Evolutionary conservation across 2,888 invertebrate genomes (phyloP).

Genomic region (Drosophila multiciliata): DNA sequence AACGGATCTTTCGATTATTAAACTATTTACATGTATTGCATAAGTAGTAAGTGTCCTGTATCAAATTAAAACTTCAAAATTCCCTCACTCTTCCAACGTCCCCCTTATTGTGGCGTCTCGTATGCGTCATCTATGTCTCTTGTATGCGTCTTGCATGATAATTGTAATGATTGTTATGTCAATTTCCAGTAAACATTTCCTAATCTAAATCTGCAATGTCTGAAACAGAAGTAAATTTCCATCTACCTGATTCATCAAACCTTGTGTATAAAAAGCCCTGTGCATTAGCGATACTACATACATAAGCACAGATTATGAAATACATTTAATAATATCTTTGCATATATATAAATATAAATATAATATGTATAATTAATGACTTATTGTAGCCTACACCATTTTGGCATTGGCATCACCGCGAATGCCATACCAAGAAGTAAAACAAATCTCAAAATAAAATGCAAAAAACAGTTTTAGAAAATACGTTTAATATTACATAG

Average conservation of each 20-base stretch:
- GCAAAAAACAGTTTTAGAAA: slow-evolving; percentile 15
- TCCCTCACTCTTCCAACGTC: slow-evolving; percentile 10
- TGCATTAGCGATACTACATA: slow-evolving; percentile 27
- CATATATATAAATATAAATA: slow-evolving; percentile 18
- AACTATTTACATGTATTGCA: slow-evolving; percentile 17
- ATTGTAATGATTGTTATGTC: slow-evolving; percentile 1
- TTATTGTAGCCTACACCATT: slow-evolving; percentile 41
- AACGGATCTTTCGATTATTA: slow-evolving; percentile 21
- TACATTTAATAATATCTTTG: slow-evolving; percentile 32
- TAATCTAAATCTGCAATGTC: slow-evolving; percentile 2
- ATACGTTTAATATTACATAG: neutral
- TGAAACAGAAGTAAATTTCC: slow-evolving; percentile 13
- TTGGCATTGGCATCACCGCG: slow-evolving; percentile 37
- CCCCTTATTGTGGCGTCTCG: neutral
- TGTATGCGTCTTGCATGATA: slow-evolving; percentile 1
- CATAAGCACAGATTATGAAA: slow-evolving; percentile 45
- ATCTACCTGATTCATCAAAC: slow-evolving; percentile 19
- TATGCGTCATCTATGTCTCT: neutral
- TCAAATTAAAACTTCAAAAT: slow-evolving; percentile 12
- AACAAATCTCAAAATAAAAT: slow-evolving; percentile 49
- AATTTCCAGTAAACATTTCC: neutral
- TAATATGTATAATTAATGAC: slow-evolving; percentile 27
- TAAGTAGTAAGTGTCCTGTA: slow-evolving; percentile 25
- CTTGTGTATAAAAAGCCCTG: slow-evolving; percentile 32
- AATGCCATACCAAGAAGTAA: slow-evolving; percentile 24